Evolutionary conservation across 1,140 invertebrate genomes (phyloP), one percentile per base, ranked within the genome.

Genomic region (Brachionus koreanus): DNA sequence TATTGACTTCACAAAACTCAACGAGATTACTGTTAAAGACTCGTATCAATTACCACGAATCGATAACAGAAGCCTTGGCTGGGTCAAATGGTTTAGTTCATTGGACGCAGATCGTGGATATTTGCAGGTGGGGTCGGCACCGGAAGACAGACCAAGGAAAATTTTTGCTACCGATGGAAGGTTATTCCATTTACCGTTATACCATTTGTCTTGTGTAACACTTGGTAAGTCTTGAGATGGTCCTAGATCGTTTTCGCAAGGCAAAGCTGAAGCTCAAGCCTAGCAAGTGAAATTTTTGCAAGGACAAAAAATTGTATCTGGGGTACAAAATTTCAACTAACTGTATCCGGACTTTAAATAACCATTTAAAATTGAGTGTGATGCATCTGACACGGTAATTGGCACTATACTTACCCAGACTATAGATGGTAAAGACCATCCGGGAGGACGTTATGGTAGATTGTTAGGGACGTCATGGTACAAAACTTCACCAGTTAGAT

Each of bases 241-340:
- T 86, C 7, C 84, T 86, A 52, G 9, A 63, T 19, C 46, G 83
- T 65, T 39, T 87, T 9, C 63, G 43, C 16, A 76, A 85, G 39
- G 74, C 83, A 16, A 75, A 83, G 1, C 57, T 87, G n/a, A 86
- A 86, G 69, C 61, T 86, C 3, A 85, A 84, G 33, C 0, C 2
- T 29, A 33, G 10, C 33, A 65, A 65, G 25, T 65, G 61, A 33
- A 23, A 65, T 35, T 65, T 65, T 33, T 33, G 23, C 25, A 29
- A 65, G 33, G 61, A 65, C 61, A 65, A 35, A 23, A 33, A 33
- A 33, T 12, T 65, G 46, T 83, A 61, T 76, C 49, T 83, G 9
- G 82, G 82, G 29, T 61, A 83, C 74, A 39, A 46, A 35, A 43
- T 83, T 39, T 65, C 69, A 19, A 10, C 49, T 46, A 49, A 83